These are phyloP conservation scores for Athalia circularis DNA, from an alignment of 2,888 invertebrate genomes.

Conservation along the genomic window DNA sequence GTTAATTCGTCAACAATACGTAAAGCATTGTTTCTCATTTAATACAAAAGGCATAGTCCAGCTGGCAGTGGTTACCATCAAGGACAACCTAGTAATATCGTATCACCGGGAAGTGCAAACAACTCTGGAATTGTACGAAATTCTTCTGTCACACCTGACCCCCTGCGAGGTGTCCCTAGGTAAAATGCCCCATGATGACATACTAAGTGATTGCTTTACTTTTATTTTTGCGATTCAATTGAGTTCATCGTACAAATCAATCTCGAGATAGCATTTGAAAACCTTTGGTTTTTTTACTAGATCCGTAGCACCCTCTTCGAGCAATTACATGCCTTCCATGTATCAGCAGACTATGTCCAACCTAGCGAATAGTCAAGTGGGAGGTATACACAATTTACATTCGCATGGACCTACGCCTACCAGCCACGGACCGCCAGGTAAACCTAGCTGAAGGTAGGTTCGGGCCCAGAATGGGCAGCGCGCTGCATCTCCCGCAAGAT, in stretches of 20 bases:
- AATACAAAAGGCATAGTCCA: constrained; percentile 66
- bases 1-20: neutral
- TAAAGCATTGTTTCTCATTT: neutral
- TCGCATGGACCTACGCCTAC: constrained; percentile 67
- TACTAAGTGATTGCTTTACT: neutral
- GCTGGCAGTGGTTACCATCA: constrained; percentile 69
- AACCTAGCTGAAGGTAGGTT: constrained; percentile 68
- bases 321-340: constrained; percentile 66
- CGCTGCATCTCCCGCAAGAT: constrained; percentile 6
- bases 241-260: too few species aligned
- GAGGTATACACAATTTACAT: constrained; percentile 65
- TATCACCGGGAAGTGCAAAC: constrained; percentile 67
- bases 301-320: constrained; percentile 64
- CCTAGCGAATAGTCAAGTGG: constrained; percentile 65
- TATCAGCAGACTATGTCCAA: constrained; percentile 66
- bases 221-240: neutral
- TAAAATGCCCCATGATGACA: constrained; percentile 39
- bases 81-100: constrained; percentile 68
- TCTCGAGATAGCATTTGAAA: too few species aligned
- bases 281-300: constrained; percentile 48
- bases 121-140: constrained; percentile 71
- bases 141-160: constrained; percentile 70
- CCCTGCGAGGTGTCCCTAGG: constrained; percentile 65
- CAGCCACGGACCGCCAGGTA: constrained; percentile 65
- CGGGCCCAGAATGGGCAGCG: constrained; percentile 42